Base-by-base conservation (phyloP, 1,140 invertebrate species). In the Myzus persicae region DNA sequence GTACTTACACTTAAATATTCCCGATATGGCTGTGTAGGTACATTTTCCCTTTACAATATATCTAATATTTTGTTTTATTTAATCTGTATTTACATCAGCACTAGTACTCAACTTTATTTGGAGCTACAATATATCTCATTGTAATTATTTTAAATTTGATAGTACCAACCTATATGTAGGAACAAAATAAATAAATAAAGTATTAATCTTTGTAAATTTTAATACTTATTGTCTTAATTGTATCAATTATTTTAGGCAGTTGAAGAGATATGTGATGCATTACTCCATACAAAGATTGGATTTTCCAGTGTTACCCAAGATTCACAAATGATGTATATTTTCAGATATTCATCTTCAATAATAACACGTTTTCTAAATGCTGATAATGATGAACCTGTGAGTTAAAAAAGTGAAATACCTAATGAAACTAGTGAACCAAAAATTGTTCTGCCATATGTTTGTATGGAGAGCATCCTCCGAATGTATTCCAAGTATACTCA, bases 331-430 rank as follows among this genome's bases (percentile, higher is more conserved):
- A 14, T 24, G 24, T 14, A 4, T 40, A 59, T 67, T 90, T 42
- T 90, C 42, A 59, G 31, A 3, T n/a, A 18, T 67, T 14, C 36
- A 6, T 54, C 48, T 40, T 24, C 26, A 90, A 31, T 90, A 31
- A 31, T 54, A 4, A 90, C 2, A n/a, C 31, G 11, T 5, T 76
- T 91, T 76, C 18, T n/a, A 8, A 46, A 91, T 20, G 59, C 31
- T 44, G 90, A 91, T 76, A 11, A 11, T 44, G 1, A 36, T 76
- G 18, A 91, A 91, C 40, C 90, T 44, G 90, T 91, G 40, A 90
- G 51, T 54, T 59, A 26, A n/a, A 67, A 6, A 67, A 9, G 24
- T n/a, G 18, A 5, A 76, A 76, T 76, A n/a, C n/a, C n/a, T 89
- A 46, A 4, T n/a, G n/a, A n/a, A n/a, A n/a, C n/a, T n/a, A n/a